Evolutionary conservation across 2,888 invertebrate genomes (phyloP), one percentile per base, ranked within the genome.

Genomic region (Polylopha cassiicola): DNA sequence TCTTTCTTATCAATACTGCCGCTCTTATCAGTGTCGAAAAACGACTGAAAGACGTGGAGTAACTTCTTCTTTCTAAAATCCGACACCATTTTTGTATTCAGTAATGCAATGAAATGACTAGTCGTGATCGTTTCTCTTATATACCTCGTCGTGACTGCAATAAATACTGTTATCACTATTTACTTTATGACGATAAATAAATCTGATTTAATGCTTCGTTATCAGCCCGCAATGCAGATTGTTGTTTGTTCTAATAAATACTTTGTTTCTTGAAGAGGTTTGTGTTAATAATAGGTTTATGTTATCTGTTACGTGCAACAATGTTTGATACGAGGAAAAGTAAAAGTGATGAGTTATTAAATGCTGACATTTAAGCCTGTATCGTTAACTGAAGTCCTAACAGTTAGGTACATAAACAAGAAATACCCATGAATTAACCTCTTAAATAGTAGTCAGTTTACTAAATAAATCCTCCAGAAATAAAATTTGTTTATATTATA

Each of bases 21-120:
- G 73, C 95, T 95, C 65, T 91, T 91, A 78, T 96, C 93, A 51
- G 92, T 92, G 86, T 96, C 96, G 61, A 95, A 95, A 82, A 95
- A 95, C 28, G 92, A 91, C 68, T 91, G 91, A 88, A 95, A 95
- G 38, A 95, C 92, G 78, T 93, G 92, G 53, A 92, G 88, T 20
- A 95, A 89, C 78, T 95, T 95, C 88, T 94, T 93, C 86, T 92
- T 93, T 71, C 95, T 92, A 81, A 95, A 95, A 57, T 94, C 94
- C 50, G 95, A 93, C 75, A 94, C 91, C 80, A 82, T 82, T 66
- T 73, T 80, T 90, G 6, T 6, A 17, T 34, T 22, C 49, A 21
- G 24, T 18, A 5, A 5, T 29, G 20, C 23, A 23, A 37, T 32
- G 29, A 29, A 28, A 3, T 11, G 6, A 13, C 11, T 22, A 37